Evolutionary conservation across 2,113 vertebrate genomes (phyloP).

Genomic region (Crotalus tigris): DNA sequence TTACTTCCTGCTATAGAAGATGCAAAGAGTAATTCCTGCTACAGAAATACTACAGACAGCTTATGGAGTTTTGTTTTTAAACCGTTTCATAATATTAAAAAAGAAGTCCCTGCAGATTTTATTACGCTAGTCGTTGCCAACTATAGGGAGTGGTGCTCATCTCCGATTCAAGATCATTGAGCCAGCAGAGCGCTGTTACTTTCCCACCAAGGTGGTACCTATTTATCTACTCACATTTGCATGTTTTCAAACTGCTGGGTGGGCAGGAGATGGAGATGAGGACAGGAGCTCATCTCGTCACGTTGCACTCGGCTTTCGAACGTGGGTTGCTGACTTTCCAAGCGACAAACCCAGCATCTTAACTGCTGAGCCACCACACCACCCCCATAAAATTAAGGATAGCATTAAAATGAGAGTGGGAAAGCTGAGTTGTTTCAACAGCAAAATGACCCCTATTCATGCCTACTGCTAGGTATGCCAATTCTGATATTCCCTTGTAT

Average conservation of each 20-base stretch:
- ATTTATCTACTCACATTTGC: too few species aligned
- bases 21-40: not conserved
- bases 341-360: not conserved
- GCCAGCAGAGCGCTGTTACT: too few species aligned
- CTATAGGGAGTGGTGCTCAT: too few species aligned
- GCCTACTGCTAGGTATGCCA: slow-evolving; percentile 16
- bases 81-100: too few species aligned
- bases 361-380: not conserved
- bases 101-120: too few species aligned
- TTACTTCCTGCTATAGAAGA: not conserved
- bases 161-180: too few species aligned
- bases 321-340: not conserved
- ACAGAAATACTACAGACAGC: not conserved
- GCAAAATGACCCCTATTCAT: not conserved
- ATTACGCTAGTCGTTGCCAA: too few species aligned
- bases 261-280: not conserved
- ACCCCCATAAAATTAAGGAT: not conserved
- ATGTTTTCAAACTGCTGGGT: too few species aligned
- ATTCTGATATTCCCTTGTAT: not conserved
- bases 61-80: not conserved
- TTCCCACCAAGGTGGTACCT: too few species aligned
- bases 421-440: not conserved
- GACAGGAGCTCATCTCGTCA: not conserved
- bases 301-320: not conserved
- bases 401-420: not conserved